Base-by-base conservation (phyloP, 1,140 invertebrate species). In the Drosophila subobscura region DNA sequence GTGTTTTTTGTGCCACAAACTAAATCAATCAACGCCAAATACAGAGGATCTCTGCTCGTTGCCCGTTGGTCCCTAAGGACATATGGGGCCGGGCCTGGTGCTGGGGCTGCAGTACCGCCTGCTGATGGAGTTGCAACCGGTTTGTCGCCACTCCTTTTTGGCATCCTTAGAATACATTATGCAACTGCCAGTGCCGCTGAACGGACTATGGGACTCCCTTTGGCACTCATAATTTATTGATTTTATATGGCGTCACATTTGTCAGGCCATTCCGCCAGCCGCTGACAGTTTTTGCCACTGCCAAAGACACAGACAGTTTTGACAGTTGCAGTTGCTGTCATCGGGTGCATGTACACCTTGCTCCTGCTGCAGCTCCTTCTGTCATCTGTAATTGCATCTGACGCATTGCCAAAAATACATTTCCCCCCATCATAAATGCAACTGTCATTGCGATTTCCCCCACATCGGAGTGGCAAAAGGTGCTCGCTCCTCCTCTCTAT, bases 11-110 rank as follows among this genome's bases (percentile, higher is more conserved):
- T 42, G 56, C 78, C 51, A 70, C 63, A 56, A 84, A 74, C 63
- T 85, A 83, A 89, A 88, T 88, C 83, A 88, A 88, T 88, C 83
- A 88, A 88, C 84, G 83, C 83, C 83, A 88, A 88, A 79, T 88
- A 66, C 66, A 72, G 61, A 56, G 42, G 45, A 70, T 68, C 65
- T 40, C 16, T 37, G 45, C 33, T 12, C 10, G 10, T 12, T 37
- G 33, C 16, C 0, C 16, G 16, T 23, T 27, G 51, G 42, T 88
- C 84, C 84, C 83, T 73, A 84, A 88, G 84, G 83, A 88, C 75
- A 59, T 63, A 59, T 63, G 6, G 49, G 16, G 33, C 29, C 3
- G 27, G 40, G 46, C 42, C 10, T 25, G 49, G 45, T 29, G 16
- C 16, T 20, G 37, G 7, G 1, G 7, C 27, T 6, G 27, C 27